These are phyloP conservation scores for Sinodicranocentrus sp. DNA, from an alignment of 2,888 invertebrate genomes.

Conservation along the genomic window DNA sequence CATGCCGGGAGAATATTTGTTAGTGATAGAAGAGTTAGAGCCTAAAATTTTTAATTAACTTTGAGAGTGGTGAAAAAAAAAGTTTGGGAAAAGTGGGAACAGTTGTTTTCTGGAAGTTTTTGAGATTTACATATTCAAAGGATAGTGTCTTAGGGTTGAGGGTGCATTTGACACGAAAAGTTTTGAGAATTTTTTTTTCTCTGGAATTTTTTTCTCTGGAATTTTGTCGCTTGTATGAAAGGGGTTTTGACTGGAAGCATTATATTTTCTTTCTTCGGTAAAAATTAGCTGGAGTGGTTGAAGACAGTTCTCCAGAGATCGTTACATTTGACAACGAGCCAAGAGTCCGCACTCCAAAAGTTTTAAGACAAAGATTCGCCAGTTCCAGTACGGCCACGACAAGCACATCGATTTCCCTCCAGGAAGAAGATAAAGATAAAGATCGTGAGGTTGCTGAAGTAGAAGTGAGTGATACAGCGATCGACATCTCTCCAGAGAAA, in stretches of 20 bases:
- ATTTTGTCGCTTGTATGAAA: not conserved
- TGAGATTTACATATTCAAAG: not conserved
- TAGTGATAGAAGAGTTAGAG: too few species aligned
- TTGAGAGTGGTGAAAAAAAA: too few species aligned
- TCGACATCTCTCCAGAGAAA: conserved; percentile 48
- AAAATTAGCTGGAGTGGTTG: not conserved
- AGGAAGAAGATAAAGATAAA: conserved; percentile 1
- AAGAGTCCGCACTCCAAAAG: conserved; percentile 40
- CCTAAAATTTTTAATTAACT: too few species aligned
- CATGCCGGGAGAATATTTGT: too few species aligned
- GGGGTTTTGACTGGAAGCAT: not conserved
- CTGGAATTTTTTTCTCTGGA: not conserved
- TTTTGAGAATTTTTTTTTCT: too few species aligned
- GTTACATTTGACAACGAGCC: conserved; percentile 70
- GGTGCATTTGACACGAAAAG: not conserved
- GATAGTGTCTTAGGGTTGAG: not conserved
- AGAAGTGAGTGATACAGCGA: conserved; percentile 63
- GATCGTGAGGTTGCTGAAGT: conserved; percentile 58
- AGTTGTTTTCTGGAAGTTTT: too few species aligned
- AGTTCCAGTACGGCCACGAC: conserved; percentile 18
- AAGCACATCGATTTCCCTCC: too few species aligned
- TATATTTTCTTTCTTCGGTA: not conserved
- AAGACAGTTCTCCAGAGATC: conserved; percentile 54
- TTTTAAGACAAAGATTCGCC: not conserved
- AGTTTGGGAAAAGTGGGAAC: too few species aligned